A percentile compares a stretch with the other conserved stretches of the same genome.
These are phyloP conservation scores for Asobara japonica DNA, from an alignment of 1,140 invertebrate genomes.

Conservation along the genomic window DNA sequence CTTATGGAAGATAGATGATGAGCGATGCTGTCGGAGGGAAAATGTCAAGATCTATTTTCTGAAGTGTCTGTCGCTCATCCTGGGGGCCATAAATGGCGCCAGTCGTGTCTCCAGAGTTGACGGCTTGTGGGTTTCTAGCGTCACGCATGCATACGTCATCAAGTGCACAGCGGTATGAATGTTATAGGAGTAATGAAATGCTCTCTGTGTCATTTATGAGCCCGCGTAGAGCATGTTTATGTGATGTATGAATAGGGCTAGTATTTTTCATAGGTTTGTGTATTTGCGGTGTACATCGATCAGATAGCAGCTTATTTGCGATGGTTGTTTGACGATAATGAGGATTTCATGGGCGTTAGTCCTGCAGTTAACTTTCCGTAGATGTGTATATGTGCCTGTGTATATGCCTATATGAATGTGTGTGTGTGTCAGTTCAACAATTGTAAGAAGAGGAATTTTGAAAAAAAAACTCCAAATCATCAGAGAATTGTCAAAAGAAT, in stretches of 20 bases:
- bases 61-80: neutral
- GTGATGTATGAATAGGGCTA: neutral
- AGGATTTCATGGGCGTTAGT: neutral
- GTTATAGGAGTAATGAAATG: slow-evolving; percentile 8
- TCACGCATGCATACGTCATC: slow-evolving; percentile 13
- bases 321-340: neutral
- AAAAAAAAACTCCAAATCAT: no score
- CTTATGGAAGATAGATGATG: no score
- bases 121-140: neutral
- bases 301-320: neutral
- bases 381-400: no score
- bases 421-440: no score
- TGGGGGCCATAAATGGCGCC: neutral
- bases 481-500: no score
- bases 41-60: neutral
- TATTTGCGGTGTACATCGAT: neutral
- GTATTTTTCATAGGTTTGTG: neutral
- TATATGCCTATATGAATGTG: no score
- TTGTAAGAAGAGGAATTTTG: no score
- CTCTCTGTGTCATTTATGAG: neutral
- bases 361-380: no score
- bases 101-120: neutral
- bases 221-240: neutral
- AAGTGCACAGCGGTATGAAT: neutral
- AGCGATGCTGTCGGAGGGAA: no score